These are phyloP conservation scores for Corbicula japonica DNA, from an alignment of 2,888 invertebrate genomes.

Conservation along the genomic window DNA sequence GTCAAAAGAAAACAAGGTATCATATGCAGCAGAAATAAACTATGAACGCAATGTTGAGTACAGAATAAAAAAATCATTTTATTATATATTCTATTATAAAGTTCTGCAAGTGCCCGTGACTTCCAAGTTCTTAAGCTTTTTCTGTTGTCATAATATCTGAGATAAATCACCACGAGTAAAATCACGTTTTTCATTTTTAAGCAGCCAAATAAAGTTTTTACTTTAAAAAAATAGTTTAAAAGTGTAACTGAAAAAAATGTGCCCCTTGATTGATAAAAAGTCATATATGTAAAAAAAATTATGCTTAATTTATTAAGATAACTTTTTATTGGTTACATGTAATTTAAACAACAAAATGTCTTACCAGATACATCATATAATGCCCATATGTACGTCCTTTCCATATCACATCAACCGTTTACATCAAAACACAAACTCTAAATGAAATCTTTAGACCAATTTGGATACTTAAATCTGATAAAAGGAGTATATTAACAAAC, in stretches of 20 bases:
- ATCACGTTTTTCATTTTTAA: neutral
- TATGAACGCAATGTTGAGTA: neutral
- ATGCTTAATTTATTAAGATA: neutral
- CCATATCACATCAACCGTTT: no score
- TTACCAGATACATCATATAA: neutral
- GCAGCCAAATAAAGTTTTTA: neutral
- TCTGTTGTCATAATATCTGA: neutral
- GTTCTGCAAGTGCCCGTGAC: neutral
- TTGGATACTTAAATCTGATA: no score
- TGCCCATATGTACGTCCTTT: slow-evolving; percentile 9
- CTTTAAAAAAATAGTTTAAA: slow-evolving; percentile 14
- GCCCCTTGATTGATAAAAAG: neutral
- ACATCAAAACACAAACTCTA: no score
- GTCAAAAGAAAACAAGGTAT: slow-evolving; percentile 6
- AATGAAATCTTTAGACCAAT: no score
- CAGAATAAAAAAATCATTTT: neutral
- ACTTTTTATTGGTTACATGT: neutral
- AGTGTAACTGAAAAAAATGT: neutral
- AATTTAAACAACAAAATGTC: slow-evolving; percentile 1
- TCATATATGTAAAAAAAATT: neutral
- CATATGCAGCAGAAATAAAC: neutral
- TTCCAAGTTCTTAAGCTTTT: neutral
- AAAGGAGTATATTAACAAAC: no score
- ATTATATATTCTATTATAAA: neutral
- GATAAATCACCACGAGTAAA: neutral